Percentiles rank a stretch among this genome's conserved stretches.
phyloP scores from a whole-genome alignment of 2,888 invertebrate genomes.

The Eubasilissa splendida region DNA sequence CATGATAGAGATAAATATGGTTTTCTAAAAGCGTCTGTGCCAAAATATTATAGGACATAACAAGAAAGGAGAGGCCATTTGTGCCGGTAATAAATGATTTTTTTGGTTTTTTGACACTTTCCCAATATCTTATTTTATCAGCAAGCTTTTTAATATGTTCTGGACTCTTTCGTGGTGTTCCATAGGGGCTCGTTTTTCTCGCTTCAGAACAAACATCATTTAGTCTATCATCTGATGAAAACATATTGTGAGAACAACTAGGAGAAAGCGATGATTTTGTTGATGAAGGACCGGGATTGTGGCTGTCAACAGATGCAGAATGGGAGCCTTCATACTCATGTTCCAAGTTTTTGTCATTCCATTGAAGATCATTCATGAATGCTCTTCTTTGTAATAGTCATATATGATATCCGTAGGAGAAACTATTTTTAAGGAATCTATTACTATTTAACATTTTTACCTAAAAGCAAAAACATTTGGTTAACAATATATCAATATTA shows the following conservation, averaged over 20 bases:
- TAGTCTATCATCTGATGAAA: not conserved
- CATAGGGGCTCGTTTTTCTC: not conserved
- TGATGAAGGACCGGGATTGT: not conserved
- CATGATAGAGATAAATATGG: slow-evolving; percentile 82
- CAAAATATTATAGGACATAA: slow-evolving; percentile 91
- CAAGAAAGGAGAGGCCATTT: slow-evolving; percentile 72
- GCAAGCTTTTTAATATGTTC: slow-evolving; percentile 24
- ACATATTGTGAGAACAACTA: not conserved
- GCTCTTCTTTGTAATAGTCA: slow-evolving; percentile 49
- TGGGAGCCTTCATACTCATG: not conserved
- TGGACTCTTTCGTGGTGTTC: slow-evolving; percentile 17
- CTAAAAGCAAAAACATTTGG: not conserved
- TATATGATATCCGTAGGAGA: slow-evolving; percentile 42
- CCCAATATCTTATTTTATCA: slow-evolving; percentile 47
- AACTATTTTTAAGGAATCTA: slow-evolving; percentile 21
- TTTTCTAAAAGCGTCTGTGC: slow-evolving; percentile 85
- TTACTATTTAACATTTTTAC: slow-evolving; percentile 28
- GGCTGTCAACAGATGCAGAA: not conserved
- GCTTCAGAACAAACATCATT: slow-evolving; percentile 9
- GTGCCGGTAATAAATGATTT: slow-evolving; percentile 1
- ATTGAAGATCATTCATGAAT: slow-evolving; percentile 44
- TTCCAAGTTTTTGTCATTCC: slow-evolving; percentile 1
- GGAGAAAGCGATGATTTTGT: not conserved
- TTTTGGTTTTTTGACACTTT: slow-evolving; percentile 32
- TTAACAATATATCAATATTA: too few relatives aligned